Base-by-base conservation (phyloP, 2,113 vertebrate genomes). In the Spea bombifrons region DNA sequence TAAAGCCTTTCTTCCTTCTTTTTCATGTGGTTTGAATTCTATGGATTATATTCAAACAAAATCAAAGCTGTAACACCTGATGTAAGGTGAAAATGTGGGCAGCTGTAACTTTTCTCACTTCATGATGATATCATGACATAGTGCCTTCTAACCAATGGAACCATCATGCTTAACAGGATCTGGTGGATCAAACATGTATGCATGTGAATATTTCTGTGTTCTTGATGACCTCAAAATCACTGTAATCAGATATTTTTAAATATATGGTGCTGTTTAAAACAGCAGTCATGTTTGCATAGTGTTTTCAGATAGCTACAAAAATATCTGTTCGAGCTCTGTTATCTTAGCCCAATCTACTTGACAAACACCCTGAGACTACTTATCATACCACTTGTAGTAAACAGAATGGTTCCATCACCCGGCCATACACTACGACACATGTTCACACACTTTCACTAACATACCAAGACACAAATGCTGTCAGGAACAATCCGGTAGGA, bases 1-100 rank as follows among this genome's bases (percentile, higher is more conserved):
- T 30, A 30, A 30, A 30, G 30, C 30, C 30, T 30, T n/a, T 30
- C 30, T 30, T 30, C 30, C 30, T 75, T 50, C 9, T 13, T 75
- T 16, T 75, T 75, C 74, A 75, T 67, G 74, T 75, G 74, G 74
- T 75, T 75, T 66, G 16, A 67, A n/a, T 67, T 75, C 12, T 12
- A 66, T 65, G 53, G 30, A n/a, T 53, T 55, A 4, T 15, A 53
- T 66, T 45, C 30, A 48, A 66, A 55, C 13, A 66, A 52, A 49
- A 66, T 44, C 48, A 66, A 75, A 15, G 48, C 50, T 66, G 5
- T 66, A 30, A 75, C 73, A 44, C 30, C 30, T 30, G 30, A 30
- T 30, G 30, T 66, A 52, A 30, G 30, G 74, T 66, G 17, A 3
- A 44, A 47, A 75, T 75, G 17, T 46, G 8, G 63, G 12, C 3